Evolutionary conservation across 2,888 invertebrate genomes (phyloP), one percentile per base, ranked within the genome.

Genomic region (Pteria penguin): DNA sequence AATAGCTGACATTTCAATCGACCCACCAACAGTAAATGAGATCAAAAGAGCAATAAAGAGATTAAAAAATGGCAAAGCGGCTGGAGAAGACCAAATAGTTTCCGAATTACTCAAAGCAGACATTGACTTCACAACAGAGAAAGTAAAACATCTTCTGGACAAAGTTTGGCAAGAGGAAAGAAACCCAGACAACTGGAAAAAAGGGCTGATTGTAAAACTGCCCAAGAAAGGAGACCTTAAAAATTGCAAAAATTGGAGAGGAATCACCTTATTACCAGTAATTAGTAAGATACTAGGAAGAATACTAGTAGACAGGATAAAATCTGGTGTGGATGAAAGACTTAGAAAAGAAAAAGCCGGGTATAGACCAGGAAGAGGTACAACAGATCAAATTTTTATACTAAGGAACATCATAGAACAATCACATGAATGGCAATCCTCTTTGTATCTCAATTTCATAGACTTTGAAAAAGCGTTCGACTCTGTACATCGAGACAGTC

Each of bases 81-180:
- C 45, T 11, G n/a, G n/a, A n/a, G 45, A 45, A 8, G 45, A 14
- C 18, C 45, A 11, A 14, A 45, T 45, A 11, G 45, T 45, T 11
- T 8, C 45, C 8, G 45, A 45, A 45, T 18, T 45, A 45, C 45
- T 45, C 45, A 45, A 45, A 45, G 24, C 57, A 57, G 57, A 57
- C 11, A 57, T 57, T 57, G 57, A 57, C 11, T 57, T 57, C 22
- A 57, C 57, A 57, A 57, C 57, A 57, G 57, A 57, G 57, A 24
- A 57, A 57, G 57, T 57, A 24, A 57, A 57, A 57, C 57, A 1
- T n/a, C 57, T 57, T 8, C 22, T 57, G 22, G 57, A 57, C 22
- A 22, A 18, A 24, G 22, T 57, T 8, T 57, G 22, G 57, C 57
- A 57, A 24, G n/a, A 57, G 22, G 57, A 57, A 57, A 18, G 57